Conservation (phyloP, 1,140 invertebrate species). For the Tribolium castaneum region DNA sequence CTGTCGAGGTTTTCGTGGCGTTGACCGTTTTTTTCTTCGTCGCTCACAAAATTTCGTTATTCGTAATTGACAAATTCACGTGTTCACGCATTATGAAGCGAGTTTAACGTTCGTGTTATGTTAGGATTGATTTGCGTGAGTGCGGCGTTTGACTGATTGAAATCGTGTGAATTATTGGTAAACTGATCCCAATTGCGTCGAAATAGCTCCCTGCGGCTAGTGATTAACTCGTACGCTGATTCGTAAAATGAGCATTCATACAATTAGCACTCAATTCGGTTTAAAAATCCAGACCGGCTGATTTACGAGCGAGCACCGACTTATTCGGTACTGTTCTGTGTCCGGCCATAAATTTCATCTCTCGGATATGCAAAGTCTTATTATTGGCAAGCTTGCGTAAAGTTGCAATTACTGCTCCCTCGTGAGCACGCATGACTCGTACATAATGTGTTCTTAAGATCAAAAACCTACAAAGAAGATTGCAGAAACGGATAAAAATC, state of each 20-base stretch:
- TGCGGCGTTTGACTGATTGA: slow-evolving; percentile 36
- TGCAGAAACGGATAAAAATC: slow-evolving; percentile 29
- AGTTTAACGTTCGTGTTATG: slow-evolving; percentile 28
- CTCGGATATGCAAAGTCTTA: not conserved
- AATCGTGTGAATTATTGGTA: slow-evolving; percentile 54
- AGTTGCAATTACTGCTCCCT: slow-evolving; percentile 33
- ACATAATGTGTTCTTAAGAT: slow-evolving; percentile 29
- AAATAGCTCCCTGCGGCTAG: slow-evolving; percentile 49
- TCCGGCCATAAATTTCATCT: slow-evolving; percentile 14
- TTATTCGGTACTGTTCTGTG: slow-evolving; percentile 2
- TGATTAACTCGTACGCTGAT: slow-evolving; percentile 53
- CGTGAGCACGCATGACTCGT: slow-evolving; percentile 17
- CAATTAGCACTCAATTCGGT: slow-evolving; percentile 49
- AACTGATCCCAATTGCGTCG: slow-evolving; percentile 50
- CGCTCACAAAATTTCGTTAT: slow-evolving; percentile 11
- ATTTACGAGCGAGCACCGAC: slow-evolving; percentile 4
- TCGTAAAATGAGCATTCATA: slow-evolving; percentile 53
- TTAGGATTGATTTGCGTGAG: slow-evolving; percentile 32
- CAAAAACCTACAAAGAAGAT: slow-evolving; percentile 35
- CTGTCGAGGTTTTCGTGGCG: slow-evolving; percentile 34
- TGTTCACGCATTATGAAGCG: slow-evolving; percentile 22
- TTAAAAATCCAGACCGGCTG: slow-evolving; percentile 28
- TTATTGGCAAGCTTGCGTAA: slow-evolving; percentile 25
- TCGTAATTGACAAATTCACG: slow-evolving; percentile 27
- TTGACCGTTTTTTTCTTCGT: slow-evolving; percentile 25